Evolutionary conservation across 2,888 invertebrate species (phyloP), one percentile per base, ranked within the genome.

Genomic region (Omphaloscelis lunosa): DNA sequence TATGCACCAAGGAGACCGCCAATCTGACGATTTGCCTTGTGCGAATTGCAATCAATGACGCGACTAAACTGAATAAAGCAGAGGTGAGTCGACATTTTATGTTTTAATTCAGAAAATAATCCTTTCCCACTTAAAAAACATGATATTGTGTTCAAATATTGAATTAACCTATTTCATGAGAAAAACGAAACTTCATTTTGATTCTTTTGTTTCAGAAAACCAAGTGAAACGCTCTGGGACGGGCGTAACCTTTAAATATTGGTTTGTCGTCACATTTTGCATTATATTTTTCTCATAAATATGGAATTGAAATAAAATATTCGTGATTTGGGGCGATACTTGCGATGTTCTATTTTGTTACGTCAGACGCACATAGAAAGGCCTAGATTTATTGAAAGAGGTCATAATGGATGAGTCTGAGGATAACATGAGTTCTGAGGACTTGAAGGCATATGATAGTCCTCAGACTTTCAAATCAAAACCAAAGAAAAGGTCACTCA

Each of bases 161-260:
- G 89, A 86, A 93, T 91, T 96, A 96, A 96, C 95, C 95, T 95
- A 94, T 90, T 92, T 94, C 88, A 80, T 79, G 83, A 87, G 88
- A 87, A 90, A 92, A 90, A 89, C 91, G 91, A 93, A 96, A 96
- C 96, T 96, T 96, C 92, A 95, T 95, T 95, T 96, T 71, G 93
- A 92, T 96, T 96, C 93, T 96, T 95, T 95, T 96, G 95, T 96
- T 96, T 93, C 95, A 96, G 95, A 88, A 82, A 80, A 84, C 77
- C 86, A 86, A 88, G 86, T 85, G 90, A 90, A 87, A 86, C 84
- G 70, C 78, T 84, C 87, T 90, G 73, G 90, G 91, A 86, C 86
- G 82, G 76, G 90, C 75, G 81, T 82, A 89, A 88, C 89, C 88
- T 82, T 86, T 90, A 90, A 90, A 87, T 89, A 88, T 82, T 71